Conservation (phyloP, 2,888 invertebrate species). For the Thereva nobilitata region DNA sequence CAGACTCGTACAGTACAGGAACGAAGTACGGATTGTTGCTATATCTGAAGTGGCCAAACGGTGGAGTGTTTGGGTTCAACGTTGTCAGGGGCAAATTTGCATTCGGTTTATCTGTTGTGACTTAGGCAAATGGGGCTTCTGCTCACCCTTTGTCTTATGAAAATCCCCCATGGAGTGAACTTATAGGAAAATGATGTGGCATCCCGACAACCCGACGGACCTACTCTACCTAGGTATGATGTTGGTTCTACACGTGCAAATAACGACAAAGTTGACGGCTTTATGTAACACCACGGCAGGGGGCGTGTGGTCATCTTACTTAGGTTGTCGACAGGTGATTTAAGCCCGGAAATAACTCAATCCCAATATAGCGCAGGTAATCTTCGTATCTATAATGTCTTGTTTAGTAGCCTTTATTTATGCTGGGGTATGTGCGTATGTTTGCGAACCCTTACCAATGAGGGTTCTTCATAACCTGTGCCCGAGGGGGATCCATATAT, state of each 20-base stretch:
- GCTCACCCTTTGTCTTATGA: constrained; percentile 5
- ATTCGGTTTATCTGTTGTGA: constrained; percentile 26
- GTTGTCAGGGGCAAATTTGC: constrained; percentile 26
- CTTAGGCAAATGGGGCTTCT: constrained; percentile 16
- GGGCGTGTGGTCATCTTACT: constrained; percentile 44
- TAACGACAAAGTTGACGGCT: constrained; percentile 30
- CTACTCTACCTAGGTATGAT: neutral
- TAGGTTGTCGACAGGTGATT: constrained; percentile 46
- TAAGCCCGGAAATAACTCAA: constrained; percentile 46
- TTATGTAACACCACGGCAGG: constrained; percentile 25
- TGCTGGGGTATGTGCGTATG: constrained; percentile 25
- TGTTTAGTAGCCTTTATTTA: constrained; percentile 25
- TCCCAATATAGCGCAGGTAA: constrained; percentile 40
- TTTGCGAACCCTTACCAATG: constrained; percentile 11
- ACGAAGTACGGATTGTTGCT: constrained; percentile 7
- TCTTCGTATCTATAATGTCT: constrained; percentile 25
- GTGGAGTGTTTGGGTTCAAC: constrained; percentile 9
- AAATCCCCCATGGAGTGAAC: constrained; percentile 5
- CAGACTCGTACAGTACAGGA: neutral
- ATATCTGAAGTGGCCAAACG: constrained; percentile 15
- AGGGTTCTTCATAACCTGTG: constrained; percentile 12
- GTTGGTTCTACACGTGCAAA: constrained; percentile 25
- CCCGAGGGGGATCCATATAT: neutral
- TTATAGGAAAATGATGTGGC: constrained; percentile 20
- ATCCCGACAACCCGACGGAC: neutral